These are phyloP conservation scores for Craniophora ligustri DNA, from an alignment of 2,888 invertebrate species.

Conservation along the genomic window DNA sequence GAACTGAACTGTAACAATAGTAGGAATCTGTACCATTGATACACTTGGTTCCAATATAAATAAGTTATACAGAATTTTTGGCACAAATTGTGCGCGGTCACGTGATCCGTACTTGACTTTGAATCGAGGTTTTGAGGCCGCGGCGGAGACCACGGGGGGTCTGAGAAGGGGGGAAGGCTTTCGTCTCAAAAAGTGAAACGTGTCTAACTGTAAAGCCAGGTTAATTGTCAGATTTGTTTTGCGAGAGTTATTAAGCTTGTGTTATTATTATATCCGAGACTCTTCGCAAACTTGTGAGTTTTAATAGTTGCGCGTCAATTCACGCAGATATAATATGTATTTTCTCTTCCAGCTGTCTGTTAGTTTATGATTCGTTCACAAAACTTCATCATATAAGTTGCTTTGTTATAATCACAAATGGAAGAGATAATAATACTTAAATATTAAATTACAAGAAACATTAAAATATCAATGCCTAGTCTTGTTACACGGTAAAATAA, in stretches of 20 bases:
- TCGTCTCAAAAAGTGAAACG: conserved; percentile 85
- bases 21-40: too few species aligned
- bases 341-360: too few species aligned
- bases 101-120: conserved; percentile 72
- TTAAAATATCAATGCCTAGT: too few species aligned
- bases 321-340: background rate
- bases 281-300: conserved; percentile 20
- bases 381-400: too few species aligned
- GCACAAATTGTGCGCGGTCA: conserved; percentile 27
- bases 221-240: conserved; percentile 53
- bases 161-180: conserved; percentile 52
- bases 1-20: too few species aligned
- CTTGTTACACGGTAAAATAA: too few species aligned
- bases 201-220: conserved; percentile 70
- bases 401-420: too few species aligned
- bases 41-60: background rate
- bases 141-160: conserved; percentile 41
- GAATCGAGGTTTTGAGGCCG: conserved; percentile 82
- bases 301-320: conserved; percentile 9
- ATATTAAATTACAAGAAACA: too few species aligned
- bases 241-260: conserved; percentile 33
- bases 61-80: conserved; percentile 1
- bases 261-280: conserved; percentile 22
- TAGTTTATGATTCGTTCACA: too few species aligned
- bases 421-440: too few species aligned